Conservation (phyloP, 2,797 vertebrate genomes). For the Hybognathus amarus region DNA sequence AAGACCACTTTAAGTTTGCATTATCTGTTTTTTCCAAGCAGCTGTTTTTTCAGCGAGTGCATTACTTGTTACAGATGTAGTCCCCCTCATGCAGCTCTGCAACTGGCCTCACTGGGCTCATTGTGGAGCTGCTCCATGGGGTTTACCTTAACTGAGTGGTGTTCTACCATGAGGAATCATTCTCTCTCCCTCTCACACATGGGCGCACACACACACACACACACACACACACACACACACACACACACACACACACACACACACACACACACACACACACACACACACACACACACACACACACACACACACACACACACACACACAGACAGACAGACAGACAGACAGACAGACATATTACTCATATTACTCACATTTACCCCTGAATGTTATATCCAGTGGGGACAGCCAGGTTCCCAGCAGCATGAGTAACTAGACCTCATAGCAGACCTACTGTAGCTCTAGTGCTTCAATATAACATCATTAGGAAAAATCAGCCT, state of each 20-base stretch:
- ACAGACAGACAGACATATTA: not conserved
- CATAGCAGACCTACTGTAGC: not conserved
- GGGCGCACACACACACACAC: too few species aligned
- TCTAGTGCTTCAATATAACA: not conserved
- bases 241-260: not conserved
- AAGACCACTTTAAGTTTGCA: not conserved
- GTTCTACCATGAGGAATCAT: not conserved
- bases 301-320: not conserved
- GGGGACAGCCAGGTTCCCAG: not conserved
- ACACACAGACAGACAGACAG: not conserved
- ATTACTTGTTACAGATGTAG: conserved; percentile 36
- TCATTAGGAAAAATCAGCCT: conserved; percentile 12
- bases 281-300: not conserved
- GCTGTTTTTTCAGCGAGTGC: conserved; percentile 8
- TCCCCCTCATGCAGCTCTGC: conserved; percentile 17
- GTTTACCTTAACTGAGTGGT: not conserved
- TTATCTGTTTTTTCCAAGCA: conserved; percentile 65
- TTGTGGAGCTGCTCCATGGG: conserved; percentile 3
- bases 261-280: not conserved
- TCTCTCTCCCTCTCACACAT: too few species aligned
- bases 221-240: too few species aligned
- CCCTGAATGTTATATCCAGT: not conserved
- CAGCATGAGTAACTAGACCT: not conserved
- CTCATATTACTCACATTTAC: conserved; percentile 22
- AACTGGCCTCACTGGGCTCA: conserved; percentile 22